Conservation (phyloP, 2,113 vertebrate genomes). For the Herpetotheres cachinnans region DNA sequence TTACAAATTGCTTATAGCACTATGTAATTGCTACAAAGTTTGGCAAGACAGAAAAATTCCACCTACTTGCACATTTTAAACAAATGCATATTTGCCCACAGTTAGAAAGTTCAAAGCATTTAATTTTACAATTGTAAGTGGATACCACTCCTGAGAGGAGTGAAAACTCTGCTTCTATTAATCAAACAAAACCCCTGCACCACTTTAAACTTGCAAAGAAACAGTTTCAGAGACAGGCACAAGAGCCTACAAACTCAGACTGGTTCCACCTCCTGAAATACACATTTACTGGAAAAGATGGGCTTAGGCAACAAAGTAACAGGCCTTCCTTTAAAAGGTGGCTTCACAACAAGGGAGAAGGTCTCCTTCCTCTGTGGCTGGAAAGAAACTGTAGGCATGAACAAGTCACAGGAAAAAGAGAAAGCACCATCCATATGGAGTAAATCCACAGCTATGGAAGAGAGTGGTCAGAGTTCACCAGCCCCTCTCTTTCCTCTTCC, state of each 20-base stretch:
- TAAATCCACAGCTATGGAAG: neutral
- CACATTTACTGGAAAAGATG: neutral
- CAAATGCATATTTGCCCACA: neutral
- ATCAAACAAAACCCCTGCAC: neutral
- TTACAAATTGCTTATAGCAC: neutral
- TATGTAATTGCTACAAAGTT: neutral
- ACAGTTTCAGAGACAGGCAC: neutral
- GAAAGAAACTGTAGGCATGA: neutral
- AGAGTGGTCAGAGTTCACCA: neutral
- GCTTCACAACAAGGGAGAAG: neutral
- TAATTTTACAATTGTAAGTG: neutral
- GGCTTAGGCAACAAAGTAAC: neutral
- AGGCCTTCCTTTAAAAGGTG: neutral
- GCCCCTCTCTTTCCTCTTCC: neutral
- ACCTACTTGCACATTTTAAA: neutral
- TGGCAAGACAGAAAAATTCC: neutral
- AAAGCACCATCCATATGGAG: neutral
- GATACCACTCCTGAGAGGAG: neutral
- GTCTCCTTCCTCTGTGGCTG: neutral
- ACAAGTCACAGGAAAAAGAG: neutral
- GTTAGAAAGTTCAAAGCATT: neutral
- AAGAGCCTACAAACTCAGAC: neutral
- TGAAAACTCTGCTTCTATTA: neutral
- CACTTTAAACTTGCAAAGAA: neutral
- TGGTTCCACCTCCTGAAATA: neutral